Percentiles rank a stretch among this genome's conserved stretches.
Conservation (phyloP, 2,797 vertebrate species). For the Distichodus sexfasciatus region DNA sequence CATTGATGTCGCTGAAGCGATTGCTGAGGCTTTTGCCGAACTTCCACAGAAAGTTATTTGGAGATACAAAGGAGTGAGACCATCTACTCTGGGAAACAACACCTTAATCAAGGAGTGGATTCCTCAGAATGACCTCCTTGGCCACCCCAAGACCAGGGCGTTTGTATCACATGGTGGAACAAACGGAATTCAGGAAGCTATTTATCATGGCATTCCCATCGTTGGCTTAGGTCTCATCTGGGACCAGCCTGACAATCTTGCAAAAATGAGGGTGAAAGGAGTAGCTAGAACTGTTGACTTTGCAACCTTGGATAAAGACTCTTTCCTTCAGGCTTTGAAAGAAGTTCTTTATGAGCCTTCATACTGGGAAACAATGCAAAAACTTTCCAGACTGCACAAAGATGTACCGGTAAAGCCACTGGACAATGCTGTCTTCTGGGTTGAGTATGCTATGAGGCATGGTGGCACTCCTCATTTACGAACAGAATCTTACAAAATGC, state of each 20-base stretch:
- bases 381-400: slow-evolving; percentile 53
- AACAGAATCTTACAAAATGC: slow-evolving; percentile 55
- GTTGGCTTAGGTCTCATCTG: slow-evolving; percentile 52
- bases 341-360: slow-evolving; percentile 50
- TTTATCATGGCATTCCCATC: slow-evolving; percentile 54
- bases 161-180: slow-evolving; percentile 59
- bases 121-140: slow-evolving; percentile 59
- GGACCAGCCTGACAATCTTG: slow-evolving; percentile 57
- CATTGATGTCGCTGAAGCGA: slow-evolving; percentile 35
- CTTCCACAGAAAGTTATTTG: slow-evolving; percentile 57
- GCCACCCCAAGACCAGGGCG: slow-evolving; percentile 51
- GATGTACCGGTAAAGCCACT: slow-evolving; percentile 52
- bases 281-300: slow-evolving; percentile 45
- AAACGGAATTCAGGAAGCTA: slow-evolving; percentile 57
- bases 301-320: slow-evolving; percentile 37
- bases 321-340: slow-evolving; percentile 41
- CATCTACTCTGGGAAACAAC: slow-evolving; percentile 50
- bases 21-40: slow-evolving; percentile 52
- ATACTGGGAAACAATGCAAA: slow-evolving; percentile 54
- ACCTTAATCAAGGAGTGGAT: slow-evolving; percentile 57
- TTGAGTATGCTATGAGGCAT: slow-evolving; percentile 52
- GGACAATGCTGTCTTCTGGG: slow-evolving; percentile 55
- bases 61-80: slow-evolving; percentile 48
- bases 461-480: slow-evolving; percentile 55
- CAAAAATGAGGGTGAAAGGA: slow-evolving; percentile 44